phyloP scores from a whole-genome alignment of 2,888 invertebrate genomes.

The Teinopalpus imperialis region DNA sequence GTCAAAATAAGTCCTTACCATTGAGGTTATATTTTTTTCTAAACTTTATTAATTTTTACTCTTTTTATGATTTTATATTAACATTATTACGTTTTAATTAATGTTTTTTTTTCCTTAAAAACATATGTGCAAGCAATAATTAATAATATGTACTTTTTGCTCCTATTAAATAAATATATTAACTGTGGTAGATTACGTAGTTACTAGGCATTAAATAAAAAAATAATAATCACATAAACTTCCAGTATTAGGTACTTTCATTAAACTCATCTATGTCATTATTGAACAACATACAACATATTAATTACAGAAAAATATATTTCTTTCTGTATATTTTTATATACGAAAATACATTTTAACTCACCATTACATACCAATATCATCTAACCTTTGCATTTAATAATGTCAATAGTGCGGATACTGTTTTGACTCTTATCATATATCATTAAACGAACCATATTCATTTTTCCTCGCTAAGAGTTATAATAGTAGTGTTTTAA shows the following conservation, averaged over 20 bases:
- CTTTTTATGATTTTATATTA: too few species aligned
- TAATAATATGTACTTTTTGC: conserved; percentile 9
- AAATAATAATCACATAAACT: conserved; percentile 64
- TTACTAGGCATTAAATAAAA: conserved; percentile 1
- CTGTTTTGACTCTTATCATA: too few species aligned
- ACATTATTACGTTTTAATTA: too few species aligned
- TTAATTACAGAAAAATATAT: background rate
- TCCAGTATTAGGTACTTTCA: conserved; percentile 51
- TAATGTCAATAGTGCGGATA: too few species aligned
- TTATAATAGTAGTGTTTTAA: background rate
- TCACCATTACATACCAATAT: too few species aligned
- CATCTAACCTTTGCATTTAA: too few species aligned
- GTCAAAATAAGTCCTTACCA: conserved; percentile 40
- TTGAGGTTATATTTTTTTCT: conserved; percentile 24
- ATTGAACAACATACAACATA: too few species aligned
- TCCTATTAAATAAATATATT: conserved; percentile 15
- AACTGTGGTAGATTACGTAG: conserved; percentile 7
- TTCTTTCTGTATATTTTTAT: too few species aligned
- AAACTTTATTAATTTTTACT: background rate
- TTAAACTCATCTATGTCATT: background rate
- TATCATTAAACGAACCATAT: too few species aligned
- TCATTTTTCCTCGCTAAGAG: too few species aligned
- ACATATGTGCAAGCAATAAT: background rate
- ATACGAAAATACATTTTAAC: too few species aligned
- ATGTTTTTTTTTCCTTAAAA: conserved; percentile 2